Evolutionary conservation across 2,888 invertebrate species (phyloP).

Genomic region (Helobdella robusta): DNA sequence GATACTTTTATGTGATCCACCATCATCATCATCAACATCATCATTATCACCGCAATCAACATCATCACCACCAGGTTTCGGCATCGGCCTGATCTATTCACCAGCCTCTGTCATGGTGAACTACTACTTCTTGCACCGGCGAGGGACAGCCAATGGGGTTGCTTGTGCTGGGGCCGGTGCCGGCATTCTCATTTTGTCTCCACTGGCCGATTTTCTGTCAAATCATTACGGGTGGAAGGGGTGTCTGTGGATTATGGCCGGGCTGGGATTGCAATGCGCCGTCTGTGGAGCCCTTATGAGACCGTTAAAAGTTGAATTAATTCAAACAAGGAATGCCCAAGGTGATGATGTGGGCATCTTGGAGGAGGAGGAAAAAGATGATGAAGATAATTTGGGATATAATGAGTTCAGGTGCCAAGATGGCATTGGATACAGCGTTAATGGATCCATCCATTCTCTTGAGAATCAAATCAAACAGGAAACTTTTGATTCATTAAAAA

Average conservation of each 20-base stretch:
- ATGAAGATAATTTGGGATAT: no score
- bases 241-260: conserved; percentile 63
- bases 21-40: neutral
- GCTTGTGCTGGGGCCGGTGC: conserved; percentile 92
- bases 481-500: neutral
- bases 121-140: conserved; percentile 90
- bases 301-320: conserved; percentile 57
- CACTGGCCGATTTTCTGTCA: conserved; percentile 62
- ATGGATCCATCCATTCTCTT: no score
- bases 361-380: no score
- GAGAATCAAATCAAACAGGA: neutral
- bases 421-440: neutral
- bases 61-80: conserved; percentile 72
- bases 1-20: neutral
- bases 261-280: conserved; percentile 61
- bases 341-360: neutral
- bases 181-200: conserved; percentile 78
- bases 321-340: neutral
- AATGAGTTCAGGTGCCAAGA: no score
- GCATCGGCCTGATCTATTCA: conserved; percentile 86
- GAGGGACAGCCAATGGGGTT: conserved; percentile 87
- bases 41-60: no score
- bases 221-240: conserved; percentile 63
- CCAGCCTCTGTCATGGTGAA: conserved; percentile 89
- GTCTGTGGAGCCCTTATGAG: conserved; percentile 72